Base-by-base conservation (phyloP, 35 echinoderm and acorn worm species). In the Hemicentrotus pulcherrimus region DNA sequence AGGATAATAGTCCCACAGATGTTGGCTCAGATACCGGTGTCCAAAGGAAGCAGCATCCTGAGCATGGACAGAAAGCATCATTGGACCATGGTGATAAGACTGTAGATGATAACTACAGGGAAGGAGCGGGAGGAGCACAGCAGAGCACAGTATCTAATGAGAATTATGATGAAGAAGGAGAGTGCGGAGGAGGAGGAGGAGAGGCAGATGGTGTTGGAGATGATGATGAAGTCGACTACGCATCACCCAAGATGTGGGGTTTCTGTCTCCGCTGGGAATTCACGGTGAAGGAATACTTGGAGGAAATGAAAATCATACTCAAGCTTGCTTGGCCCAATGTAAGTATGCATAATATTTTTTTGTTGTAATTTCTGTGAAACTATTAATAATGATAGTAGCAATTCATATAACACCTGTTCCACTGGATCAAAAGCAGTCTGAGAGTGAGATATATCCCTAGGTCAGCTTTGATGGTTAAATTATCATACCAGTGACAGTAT, bases 251-350 rank as follows among this genome's bases (percentile, higher is more conserved):
- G 46, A 13, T 19, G 32, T 90, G 88, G 65, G 65, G 65, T 78
- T 28, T 78, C 5, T 90, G 88, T 47, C 88, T 12, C 88, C 32
- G 46, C 14, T 90, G 88, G 32, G 88, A 90, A 19, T 90, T 90
- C 88, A 90, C 88, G 3, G 88, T 9, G 4, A 33, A 47, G 32
- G 88, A 90, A 19, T 90, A 45, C 88, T 30, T 32, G 32, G 30
- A 47, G 88, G 88, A 90, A 31, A 19, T 90, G 32, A 90, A 90
- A 90, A 47, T 90, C 32, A 0, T 90, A 33, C 88, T 90, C 46
- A 90, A 90, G 24, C 88, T 90, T 22, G 88, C 88, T n/a, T 90
- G 88, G 88, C 88, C 88, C 15, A 90, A 90, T 47, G 88, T 90
- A 47, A 90, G 88, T 90, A 4, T 78, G 50, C 50, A 55, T 55